Conservation (phyloP, 1,140 invertebrate genomes). For the Agrypnia vestita region DNA sequence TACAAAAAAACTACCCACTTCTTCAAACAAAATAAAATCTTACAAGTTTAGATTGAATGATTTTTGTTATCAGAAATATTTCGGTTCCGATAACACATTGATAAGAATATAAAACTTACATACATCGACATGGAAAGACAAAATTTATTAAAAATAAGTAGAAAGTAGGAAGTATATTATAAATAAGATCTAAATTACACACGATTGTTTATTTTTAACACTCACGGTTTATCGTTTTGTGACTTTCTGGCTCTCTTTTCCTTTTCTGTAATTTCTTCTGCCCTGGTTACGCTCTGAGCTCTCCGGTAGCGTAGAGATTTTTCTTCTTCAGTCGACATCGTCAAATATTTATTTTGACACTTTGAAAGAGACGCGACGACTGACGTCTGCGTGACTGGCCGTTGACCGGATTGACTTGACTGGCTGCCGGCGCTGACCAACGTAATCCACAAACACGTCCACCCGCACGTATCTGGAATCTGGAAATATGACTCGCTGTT, state of each 20-base stretch:
- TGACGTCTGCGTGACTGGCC: too few relatives aligned
- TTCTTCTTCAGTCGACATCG: constrained; percentile 70
- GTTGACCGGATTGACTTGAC: background rate
- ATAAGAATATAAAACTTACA: constrained; percentile 5
- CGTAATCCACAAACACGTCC: background rate
- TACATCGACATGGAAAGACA: background rate
- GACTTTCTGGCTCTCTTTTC: constrained; percentile 84
- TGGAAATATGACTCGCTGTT: too few relatives aligned
- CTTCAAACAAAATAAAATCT: constrained; percentile 9
- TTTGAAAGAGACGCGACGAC: background rate
- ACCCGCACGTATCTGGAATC: background rate
- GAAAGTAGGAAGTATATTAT: background rate
- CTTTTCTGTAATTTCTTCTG: constrained; percentile 88
- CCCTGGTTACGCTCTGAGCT: constrained; percentile 88
- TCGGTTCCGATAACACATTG: background rate
- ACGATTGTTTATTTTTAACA: constrained; percentile 59
- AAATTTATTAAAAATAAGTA: background rate
- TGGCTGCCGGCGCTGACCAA: background rate
- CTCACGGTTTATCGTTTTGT: constrained; percentile 93
- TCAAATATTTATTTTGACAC: constrained; percentile 17
- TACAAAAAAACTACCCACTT: constrained; percentile 1
- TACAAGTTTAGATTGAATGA: background rate
- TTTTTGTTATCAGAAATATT: constrained; percentile 11
- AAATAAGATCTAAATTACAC: background rate
- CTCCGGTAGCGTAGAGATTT: constrained; percentile 79